Evolutionary conservation across 1,140 invertebrate species (phyloP), one percentile per base, ranked within the genome.

Genomic region (Ceratina japonica): DNA sequence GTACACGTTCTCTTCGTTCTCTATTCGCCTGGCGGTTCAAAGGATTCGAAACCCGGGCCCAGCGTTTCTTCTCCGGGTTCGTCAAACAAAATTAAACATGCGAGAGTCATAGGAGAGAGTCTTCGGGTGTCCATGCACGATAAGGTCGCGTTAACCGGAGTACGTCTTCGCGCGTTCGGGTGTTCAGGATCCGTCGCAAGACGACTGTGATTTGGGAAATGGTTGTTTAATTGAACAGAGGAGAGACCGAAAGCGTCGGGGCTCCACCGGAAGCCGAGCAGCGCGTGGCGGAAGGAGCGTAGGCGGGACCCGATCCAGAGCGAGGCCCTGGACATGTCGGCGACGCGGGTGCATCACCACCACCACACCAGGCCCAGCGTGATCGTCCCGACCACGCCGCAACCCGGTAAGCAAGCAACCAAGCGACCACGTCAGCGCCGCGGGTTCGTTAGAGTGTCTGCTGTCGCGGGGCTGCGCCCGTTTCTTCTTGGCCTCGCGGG

Each of bases 271-370:
- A 92, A 91, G 65, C 92, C 91, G 56, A 93, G 92, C 74, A 92
- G 91, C 52, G 89, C 91, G 31, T 92, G 92, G 91, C 91, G 92
- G 59, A 92, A 90, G 37, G 92, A 93, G 31, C 91, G 91, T 66
- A 92, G 92, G 87, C 90, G 89, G 72, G 92, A 93, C 74, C 92
- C 92, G 13, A 93, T 93, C 71, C 92, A 93, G 62, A 91, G 89
- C 72, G 92, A 93, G 75, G 92, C 92, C 7, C 84, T 93, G 58
- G 92, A 93, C 72, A 93, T 93, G 92, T 91, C 91, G 3, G 89
- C 91, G 24, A 87, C 90, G 31, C 88, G 90, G 82, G 83, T 88
- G 24, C 88, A 85, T 66, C 80, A 86, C 68, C 80, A 79, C 10
- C 86, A 90, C 79, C 89, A 92, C 81, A 91, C 74, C 62, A 86